phyloP scores from a whole-genome alignment of 2,797 vertebrate genomes.

The Alfaro cultratus region DNA sequence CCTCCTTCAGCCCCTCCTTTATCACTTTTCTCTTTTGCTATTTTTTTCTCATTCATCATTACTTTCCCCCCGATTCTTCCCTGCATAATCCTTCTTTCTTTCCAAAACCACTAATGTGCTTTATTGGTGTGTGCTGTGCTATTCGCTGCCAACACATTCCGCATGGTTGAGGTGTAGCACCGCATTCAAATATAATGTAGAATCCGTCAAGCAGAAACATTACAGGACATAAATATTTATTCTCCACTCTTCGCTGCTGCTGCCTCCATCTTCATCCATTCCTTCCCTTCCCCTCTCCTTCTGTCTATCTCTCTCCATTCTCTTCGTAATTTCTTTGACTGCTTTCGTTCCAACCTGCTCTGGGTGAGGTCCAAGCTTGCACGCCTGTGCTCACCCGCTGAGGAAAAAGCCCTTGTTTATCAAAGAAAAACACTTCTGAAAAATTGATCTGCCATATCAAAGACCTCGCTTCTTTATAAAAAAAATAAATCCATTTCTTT shows the following conservation, averaged over 20 bases:
- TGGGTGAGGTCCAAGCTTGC: constrained; percentile 52
- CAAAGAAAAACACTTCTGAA: constrained; percentile 75
- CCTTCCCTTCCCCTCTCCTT: constrained; percentile 32
- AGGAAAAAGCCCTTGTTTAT: constrained; percentile 60
- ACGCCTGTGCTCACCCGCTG: constrained; percentile 35
- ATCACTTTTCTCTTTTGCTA: constrained; percentile 21
- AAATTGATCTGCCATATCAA: constrained; percentile 74
- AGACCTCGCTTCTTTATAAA: constrained; percentile 69
- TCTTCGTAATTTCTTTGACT: constrained; percentile 53
- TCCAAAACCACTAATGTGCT: constrained; percentile 60
- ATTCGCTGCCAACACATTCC: constrained; percentile 67
- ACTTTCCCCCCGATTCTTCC: constrained; percentile 19
- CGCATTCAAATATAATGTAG: constrained; percentile 75
- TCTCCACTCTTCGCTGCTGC: constrained; percentile 65
- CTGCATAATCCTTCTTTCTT: constrained; percentile 34
- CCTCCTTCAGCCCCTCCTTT: constrained; percentile 51
- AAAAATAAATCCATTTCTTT: constrained; percentile 62
- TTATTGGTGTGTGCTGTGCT: constrained; percentile 51
- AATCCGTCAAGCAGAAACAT: constrained; percentile 79
- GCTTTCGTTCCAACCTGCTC: constrained; percentile 49
- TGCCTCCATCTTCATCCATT: constrained; percentile 69
- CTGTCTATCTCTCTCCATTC: constrained; percentile 3
- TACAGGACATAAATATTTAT: constrained; percentile 82
- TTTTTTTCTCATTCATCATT: constrained; percentile 27
- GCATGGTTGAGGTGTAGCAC: constrained; percentile 63